These are phyloP conservation scores for Odocoileus virginianus DNA, from an alignment of 2,113 vertebrate genomes.

Conservation along the genomic window DNA sequence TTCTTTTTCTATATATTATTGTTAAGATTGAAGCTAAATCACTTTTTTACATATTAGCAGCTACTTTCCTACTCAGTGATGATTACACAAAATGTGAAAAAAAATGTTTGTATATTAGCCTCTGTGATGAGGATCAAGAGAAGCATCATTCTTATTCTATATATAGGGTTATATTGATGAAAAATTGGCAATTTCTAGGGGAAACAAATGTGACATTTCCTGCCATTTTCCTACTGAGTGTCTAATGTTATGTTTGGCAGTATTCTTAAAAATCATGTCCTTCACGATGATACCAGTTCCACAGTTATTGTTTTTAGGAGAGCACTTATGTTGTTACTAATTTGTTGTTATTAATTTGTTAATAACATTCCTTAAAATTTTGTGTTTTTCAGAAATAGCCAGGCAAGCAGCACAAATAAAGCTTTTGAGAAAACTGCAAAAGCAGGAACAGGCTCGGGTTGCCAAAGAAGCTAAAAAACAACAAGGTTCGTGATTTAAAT, in stretches of 20 bases:
- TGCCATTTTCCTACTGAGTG: background rate
- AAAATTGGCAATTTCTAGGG: background rate
- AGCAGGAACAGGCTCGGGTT: constrained; percentile 91
- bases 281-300: background rate
- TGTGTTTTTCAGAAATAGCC: constrained; percentile 89
- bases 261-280: background rate
- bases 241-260: background rate
- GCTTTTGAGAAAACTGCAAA: constrained; percentile 93
- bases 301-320: background rate
- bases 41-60: background rate
- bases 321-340: background rate
- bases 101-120: background rate
- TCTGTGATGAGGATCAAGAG: background rate
- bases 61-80: background rate
- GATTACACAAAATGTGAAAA: background rate
- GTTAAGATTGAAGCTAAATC: background rate
- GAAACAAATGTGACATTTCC: background rate
- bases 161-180: background rate
- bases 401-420: constrained; percentile 97
- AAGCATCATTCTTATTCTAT: background rate
- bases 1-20: background rate
- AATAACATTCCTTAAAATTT: constrained; percentile 19
- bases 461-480: constrained; percentile 95
- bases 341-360: background rate
- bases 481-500: constrained; percentile 82